Evolutionary conservation across 2,888 invertebrate species (phyloP).

Genomic region (Pachymerium ferrugineum): DNA sequence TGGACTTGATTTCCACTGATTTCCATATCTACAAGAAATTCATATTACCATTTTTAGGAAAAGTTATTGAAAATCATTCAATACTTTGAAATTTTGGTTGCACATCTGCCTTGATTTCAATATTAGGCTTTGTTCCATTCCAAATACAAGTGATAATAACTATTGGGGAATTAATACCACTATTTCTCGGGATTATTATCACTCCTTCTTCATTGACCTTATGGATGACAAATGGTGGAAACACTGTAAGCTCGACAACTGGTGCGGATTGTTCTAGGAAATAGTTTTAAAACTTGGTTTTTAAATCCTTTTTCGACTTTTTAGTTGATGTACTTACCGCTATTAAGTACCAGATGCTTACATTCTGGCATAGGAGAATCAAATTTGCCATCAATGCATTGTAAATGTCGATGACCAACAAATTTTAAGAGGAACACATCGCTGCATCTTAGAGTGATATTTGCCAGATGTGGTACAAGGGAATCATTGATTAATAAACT

Average conservation of each 20-base stretch:
- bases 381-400: background rate
- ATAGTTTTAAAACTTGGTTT: background rate
- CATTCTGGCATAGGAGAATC: background rate
- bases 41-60: background rate
- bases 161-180: background rate
- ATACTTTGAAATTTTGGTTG: background rate
- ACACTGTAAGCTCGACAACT: background rate
- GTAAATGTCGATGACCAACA: background rate
- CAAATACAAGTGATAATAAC: background rate
- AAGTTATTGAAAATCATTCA: background rate
- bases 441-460: background rate
- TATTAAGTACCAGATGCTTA: background rate
- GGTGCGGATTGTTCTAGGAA: background rate
- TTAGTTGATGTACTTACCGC: background rate
- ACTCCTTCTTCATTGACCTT: background rate
- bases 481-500: background rate
- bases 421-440: background rate
- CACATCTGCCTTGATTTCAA: background rate
- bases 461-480: background rate
- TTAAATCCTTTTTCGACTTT: too few relatives aligned
- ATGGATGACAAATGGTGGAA: background rate
- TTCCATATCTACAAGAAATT: background rate
- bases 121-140: background rate
- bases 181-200: too few relatives aligned
- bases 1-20: background rate